Evolutionary conservation across 2,888 invertebrate species (phyloP).

Genomic region (Apotomis betuletana): DNA sequence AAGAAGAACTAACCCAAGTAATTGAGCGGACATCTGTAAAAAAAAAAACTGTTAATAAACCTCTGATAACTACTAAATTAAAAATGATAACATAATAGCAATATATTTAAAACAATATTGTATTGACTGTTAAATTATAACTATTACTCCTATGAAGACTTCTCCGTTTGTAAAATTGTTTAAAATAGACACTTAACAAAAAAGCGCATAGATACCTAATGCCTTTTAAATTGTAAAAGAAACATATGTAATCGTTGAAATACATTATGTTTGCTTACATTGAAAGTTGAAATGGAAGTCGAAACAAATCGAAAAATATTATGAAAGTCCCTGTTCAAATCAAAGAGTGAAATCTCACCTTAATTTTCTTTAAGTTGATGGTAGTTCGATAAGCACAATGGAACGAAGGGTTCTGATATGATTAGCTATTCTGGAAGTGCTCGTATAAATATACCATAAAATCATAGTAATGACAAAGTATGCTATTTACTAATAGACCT

Average conservation of each 20-base stretch:
- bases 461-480: conserved; percentile 10
- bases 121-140: no score
- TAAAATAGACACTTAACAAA: no score
- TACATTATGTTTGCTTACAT: neutral
- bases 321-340: neutral
- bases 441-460: conserved; percentile 29
- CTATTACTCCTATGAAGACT: no score
- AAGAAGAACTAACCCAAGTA: conserved; percentile 32
- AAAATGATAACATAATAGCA: no score
- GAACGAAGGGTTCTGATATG: conserved; percentile 8
- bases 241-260: no score
- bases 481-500: conserved; percentile 17
- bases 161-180: no score
- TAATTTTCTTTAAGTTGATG: conserved; percentile 13
- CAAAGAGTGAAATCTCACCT: conserved; percentile 20
- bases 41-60: neutral
- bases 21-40: conserved; percentile 44
- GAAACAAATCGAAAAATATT: neutral
- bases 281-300: neutral
- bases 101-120: no score
- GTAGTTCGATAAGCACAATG: conserved; percentile 2
- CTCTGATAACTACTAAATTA: no score
- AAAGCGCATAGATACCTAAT: no score
- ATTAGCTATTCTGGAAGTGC: conserved; percentile 8
- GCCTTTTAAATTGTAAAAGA: no score